Evolutionary conservation across 2,797 vertebrate species (phyloP), one percentile per base, ranked within the genome.

Genomic region (Heteromormyrus szaboi): DNA sequence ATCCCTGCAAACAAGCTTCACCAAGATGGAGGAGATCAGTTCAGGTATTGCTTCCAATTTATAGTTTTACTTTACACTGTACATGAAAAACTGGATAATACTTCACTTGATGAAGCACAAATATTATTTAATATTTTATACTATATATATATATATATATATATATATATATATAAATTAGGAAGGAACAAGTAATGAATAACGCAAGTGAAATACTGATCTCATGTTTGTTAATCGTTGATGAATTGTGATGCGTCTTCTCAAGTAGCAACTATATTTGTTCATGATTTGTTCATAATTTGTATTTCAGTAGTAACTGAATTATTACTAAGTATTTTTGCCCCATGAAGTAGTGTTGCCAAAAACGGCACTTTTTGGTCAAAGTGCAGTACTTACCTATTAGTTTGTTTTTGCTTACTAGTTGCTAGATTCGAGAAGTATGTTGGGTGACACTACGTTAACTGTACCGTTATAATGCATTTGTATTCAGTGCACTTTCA

Each of bases 1-100:
- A 81, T 89, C 92, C 7, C 92, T 97, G 50, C 92, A 95, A 89
- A 96, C 95, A 0, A 76, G 91, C 44, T 95, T 96, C 89, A 92
- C 88, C 68, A 91, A 94, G 89, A 89, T 96, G 89, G 92, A 89
- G 89, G 91, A 97, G 79, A 91, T 93, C 88, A 89, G 91, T 79
- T 95, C 96, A 95, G 96, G 96, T 97, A 92, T 29, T 4, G 2
- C 86, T 51, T 3, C 12, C 72, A 3, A 33, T 79, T 29, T 33
- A 33, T 76, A 79, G 11, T n/a, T 17, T 79, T 12, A 29, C 19
- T 29, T 68, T 59, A 11, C 4, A 22, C 22, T 0, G 11, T 25
- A 65, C 41, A 25, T 19, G 41, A 17, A 68, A 65, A 46, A 51
- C 48, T n/a, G 83, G 5, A 33, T 44, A 56, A 56, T 56, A 62